Conservation (phyloP, 2,888 invertebrate genomes). For the Chromoteleia sp. region DNA sequence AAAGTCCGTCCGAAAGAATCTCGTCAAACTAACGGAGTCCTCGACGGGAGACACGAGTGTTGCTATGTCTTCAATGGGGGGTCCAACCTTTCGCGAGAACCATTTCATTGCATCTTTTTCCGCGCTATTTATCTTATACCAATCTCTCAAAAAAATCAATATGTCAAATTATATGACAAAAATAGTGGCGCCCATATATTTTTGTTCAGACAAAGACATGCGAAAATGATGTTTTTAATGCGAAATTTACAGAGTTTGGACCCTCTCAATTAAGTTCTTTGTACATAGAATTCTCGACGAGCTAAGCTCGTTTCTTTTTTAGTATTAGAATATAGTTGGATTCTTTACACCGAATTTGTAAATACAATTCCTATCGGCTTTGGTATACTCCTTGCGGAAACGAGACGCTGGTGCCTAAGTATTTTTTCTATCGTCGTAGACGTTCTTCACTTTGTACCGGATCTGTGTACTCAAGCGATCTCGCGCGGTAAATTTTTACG, state of each 20-base stretch:
- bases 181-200: background rate
- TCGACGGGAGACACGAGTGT: slow-evolving; percentile 36
- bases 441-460: slow-evolving; percentile 32
- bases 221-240: background rate
- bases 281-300: slow-evolving; percentile 75
- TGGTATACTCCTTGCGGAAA: slow-evolving; percentile 59
- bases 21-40: slow-evolving; percentile 69
- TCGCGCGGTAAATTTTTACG: slow-evolving; percentile 19
- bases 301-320: slow-evolving; percentile 54
- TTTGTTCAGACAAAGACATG: too few relatives aligned
- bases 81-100: slow-evolving; percentile 5
- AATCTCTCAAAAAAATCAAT: background rate
- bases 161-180: background rate
- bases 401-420: slow-evolving; percentile 50
- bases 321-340: slow-evolving; percentile 61
- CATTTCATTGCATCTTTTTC: slow-evolving; percentile 2
- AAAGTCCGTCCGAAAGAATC: slow-evolving; percentile 83
- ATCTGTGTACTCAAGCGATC: slow-evolving; percentile 44
- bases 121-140: background rate
- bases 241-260: slow-evolving; percentile 5
- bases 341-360: slow-evolving; percentile 67
- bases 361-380: slow-evolving; percentile 64
- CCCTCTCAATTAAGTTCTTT: slow-evolving; percentile 71
- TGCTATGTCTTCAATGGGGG: slow-evolving; percentile 23
- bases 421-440: slow-evolving; percentile 55